phyloP scores from a whole-genome alignment of 2,888 invertebrate genomes.

The Lochmaea capreae region DNA sequence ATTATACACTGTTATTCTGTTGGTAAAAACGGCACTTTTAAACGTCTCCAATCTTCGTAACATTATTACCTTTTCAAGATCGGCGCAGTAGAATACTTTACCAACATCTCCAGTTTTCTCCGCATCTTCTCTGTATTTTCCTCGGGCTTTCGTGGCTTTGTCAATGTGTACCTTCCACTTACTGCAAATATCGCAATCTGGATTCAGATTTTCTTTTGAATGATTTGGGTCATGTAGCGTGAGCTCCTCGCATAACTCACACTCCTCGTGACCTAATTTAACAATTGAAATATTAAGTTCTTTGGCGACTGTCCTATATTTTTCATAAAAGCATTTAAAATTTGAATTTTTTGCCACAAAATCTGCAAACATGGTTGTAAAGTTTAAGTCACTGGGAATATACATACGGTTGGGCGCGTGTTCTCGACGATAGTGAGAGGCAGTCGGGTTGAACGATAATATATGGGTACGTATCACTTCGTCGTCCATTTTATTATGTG shows the following conservation, averaged over 20 bases:
- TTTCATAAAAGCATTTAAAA: slow-evolving; percentile 7
- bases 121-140: slow-evolving; percentile 18
- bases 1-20: slow-evolving; percentile 42
- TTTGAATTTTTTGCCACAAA: slow-evolving; percentile 15
- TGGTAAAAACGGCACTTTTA: slow-evolving; percentile 43
- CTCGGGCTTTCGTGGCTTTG: slow-evolving; percentile 19
- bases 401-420: too few relatives aligned
- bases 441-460: not conserved
- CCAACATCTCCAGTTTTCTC: slow-evolving; percentile 6
- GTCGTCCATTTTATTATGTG: slow-evolving; percentile 16
- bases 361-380: slow-evolving; percentile 10
- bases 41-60: slow-evolving; percentile 46
- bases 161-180: slow-evolving; percentile 21
- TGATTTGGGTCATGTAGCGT: slow-evolving; percentile 14
- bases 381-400: too few relatives aligned
- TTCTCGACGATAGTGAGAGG: not conserved
- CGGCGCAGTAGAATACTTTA: slow-evolving; percentile 20
- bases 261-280: slow-evolving; percentile 30
- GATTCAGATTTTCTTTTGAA: slow-evolving; percentile 22
- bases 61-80: slow-evolving; percentile 46
- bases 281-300: slow-evolving; percentile 29
- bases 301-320: slow-evolving; percentile 1
- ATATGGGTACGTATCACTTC: slow-evolving; percentile 7
- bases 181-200: slow-evolving; percentile 18
- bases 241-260: slow-evolving; percentile 26